Evolutionary conservation across 1,140 invertebrate species (phyloP).

Genomic region (Temnothorax curvispinosus): DNA sequence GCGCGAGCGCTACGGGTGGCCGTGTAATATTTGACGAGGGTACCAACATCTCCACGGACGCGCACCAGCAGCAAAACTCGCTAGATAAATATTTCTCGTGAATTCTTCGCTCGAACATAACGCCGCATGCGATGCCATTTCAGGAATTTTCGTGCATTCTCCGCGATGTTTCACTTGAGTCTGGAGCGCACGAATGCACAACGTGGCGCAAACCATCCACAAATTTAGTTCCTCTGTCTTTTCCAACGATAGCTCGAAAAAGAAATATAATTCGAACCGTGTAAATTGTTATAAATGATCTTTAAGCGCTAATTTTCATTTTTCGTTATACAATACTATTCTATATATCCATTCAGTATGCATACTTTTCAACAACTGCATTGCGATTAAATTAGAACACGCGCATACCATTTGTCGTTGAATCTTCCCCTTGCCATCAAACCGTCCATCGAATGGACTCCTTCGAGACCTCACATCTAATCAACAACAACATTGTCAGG

Average conservation of each 20-base stretch:
- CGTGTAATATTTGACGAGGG: constrained; percentile 57
- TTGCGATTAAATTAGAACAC: background rate
- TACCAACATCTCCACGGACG: constrained; percentile 21
- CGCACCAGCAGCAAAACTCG: background rate
- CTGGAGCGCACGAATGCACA: background rate
- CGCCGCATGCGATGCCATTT: constrained; percentile 21
- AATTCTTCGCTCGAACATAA: constrained; percentile 49
- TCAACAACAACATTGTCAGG: constrained; percentile 53
- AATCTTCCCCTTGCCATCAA: background rate
- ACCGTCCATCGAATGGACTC: constrained; percentile 21
- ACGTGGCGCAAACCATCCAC: background rate
- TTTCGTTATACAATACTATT: background rate
- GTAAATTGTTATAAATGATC: background rate
- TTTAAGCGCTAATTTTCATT: background rate
- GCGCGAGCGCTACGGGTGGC: constrained; percentile 36
- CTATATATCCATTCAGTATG: background rate
- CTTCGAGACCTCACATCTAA: constrained; percentile 28
- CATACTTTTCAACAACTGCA: background rate
- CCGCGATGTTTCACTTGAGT: constrained; percentile 27
- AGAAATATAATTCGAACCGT: background rate
- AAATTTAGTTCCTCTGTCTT: constrained; percentile 10
- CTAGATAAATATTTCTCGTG: constrained; percentile 51
- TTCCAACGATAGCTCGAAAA: background rate
- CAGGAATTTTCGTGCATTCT: constrained; percentile 36
- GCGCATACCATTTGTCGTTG: background rate